A percentile compares a stretch with the other conserved stretches of the same genome.
These are phyloP conservation scores for Drosophila neotestacea DNA, from an alignment of 2,888 invertebrate genomes.

Conservation along the genomic window DNA sequence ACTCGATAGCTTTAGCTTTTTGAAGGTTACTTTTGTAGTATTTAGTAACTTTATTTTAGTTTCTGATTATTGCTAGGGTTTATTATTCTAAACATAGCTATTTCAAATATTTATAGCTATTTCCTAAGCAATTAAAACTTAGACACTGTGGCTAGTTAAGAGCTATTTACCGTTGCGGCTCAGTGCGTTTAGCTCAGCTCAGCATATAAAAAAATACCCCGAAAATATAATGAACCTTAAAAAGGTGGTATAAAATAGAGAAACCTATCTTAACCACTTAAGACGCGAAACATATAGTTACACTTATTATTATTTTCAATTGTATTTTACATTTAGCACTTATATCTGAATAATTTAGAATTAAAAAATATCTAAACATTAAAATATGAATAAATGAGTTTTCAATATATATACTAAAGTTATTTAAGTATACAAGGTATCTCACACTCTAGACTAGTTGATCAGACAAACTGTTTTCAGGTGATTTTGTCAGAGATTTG, in stretches of 20 bases:
- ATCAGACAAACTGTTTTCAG: neutral
- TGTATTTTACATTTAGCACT: too few relatives aligned
- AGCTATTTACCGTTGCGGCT: constrained; percentile 46
- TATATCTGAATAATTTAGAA: too few relatives aligned
- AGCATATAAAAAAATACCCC: constrained; percentile 15
- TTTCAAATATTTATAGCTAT: constrained; percentile 31
- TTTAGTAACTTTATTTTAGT: constrained; percentile 5
- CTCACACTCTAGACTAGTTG: neutral
- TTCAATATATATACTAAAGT: neutral
- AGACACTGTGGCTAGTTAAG: constrained; percentile 34
- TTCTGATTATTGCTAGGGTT: constrained; percentile 33
- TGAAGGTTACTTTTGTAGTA: constrained; percentile 19
- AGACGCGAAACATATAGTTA: too few relatives aligned
- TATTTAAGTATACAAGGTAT: constrained; percentile 4
- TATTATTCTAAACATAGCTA: constrained; percentile 28
- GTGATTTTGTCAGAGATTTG: constrained; percentile 9
- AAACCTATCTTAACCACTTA: too few relatives aligned
- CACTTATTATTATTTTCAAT: too few relatives aligned
- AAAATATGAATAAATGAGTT: too few relatives aligned
- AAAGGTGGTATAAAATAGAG: too few relatives aligned
- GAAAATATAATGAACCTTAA: neutral
- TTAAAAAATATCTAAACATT: too few relatives aligned
- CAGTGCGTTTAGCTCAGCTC: constrained; percentile 26
- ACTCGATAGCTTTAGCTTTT: constrained; percentile 13
- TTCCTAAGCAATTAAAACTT: constrained; percentile 52